phyloP scores from a whole-genome alignment of 2,113 vertebrate species.

The Platichthys stellatus region DNA sequence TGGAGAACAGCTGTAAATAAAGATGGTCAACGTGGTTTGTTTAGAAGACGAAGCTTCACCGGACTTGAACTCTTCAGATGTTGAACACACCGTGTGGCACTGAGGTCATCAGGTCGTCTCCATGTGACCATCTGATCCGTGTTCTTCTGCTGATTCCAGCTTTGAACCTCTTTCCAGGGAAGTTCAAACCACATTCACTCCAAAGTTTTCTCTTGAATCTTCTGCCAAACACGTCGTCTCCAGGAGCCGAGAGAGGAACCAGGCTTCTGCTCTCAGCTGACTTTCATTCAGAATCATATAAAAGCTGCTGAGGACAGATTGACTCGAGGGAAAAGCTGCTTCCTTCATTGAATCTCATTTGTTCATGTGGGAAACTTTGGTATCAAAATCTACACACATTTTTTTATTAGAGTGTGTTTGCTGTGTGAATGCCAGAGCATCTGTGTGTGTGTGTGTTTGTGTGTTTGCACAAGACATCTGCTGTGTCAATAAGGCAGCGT shows the following conservation, averaged over 20 bases:
- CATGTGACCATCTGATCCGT: background rate
- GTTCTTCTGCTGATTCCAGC: conserved; percentile 2
- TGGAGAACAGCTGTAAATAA: too few species aligned
- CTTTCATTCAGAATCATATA: conserved; percentile 30
- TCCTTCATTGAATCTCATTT: too few species aligned
- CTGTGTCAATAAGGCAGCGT: conserved; percentile 61
- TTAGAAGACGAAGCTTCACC: too few species aligned
- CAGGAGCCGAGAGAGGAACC: conserved; percentile 54
- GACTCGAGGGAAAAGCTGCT: background rate
- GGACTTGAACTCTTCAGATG: too few species aligned
- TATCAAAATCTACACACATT: background rate
- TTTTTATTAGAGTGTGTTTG: background rate
- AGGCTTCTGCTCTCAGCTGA: conserved; percentile 20
- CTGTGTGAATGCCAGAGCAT: conserved; percentile 10
- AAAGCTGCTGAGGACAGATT: background rate
- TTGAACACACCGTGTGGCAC: too few species aligned
- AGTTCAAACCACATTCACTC: conserved; percentile 14
- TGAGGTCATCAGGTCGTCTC: background rate
- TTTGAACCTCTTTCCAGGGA: background rate
- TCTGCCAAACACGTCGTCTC: conserved; percentile 60
- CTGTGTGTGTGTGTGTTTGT: conserved; percentile 42
- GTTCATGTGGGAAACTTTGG: background rate
- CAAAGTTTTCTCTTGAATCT: conserved; percentile 54
- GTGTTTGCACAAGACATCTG: conserved; percentile 73
- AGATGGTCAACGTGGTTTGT: too few species aligned